Percentiles rank a stretch among this genome's conserved stretches.
Conservation (phyloP, 2,797 vertebrate genomes). For the Danio tinwini region DNA sequence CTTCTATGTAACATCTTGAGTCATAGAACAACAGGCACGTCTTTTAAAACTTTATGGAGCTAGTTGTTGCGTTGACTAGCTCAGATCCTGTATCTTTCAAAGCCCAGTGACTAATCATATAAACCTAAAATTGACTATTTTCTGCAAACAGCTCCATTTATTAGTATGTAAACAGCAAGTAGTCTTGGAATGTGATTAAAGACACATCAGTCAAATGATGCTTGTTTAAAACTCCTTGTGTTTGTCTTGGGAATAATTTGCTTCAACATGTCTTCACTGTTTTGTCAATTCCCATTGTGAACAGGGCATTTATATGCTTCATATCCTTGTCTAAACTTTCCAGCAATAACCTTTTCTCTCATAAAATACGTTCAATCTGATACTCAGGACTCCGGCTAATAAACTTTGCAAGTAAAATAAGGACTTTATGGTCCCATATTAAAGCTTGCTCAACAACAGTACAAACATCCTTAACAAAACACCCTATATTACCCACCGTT, state of each 20-base stretch:
- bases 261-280: neutral
- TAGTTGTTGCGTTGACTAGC: constrained; percentile 12
- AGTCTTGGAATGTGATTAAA: neutral
- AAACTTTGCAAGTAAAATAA: constrained; percentile 32
- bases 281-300: neutral
- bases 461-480: constrained; percentile 30
- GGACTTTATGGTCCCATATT: constrained; percentile 9
- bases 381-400: constrained; percentile 23
- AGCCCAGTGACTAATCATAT: constrained; percentile 6
- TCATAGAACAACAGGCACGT: neutral
- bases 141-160: neutral
- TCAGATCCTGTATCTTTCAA: constrained; percentile 12
- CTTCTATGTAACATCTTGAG: constrained; percentile 12
- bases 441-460: constrained; percentile 21
- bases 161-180: constrained; percentile 8
- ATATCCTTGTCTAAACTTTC: constrained; percentile 45
- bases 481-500: constrained; percentile 23
- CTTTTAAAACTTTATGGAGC: constrained; percentile 5
- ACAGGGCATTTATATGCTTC: neutral
- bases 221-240: neutral
- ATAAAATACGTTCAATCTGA: constrained; percentile 27
- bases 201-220: neutral
- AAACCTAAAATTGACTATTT: neutral
- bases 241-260: constrained; percentile 24
- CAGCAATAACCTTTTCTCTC: constrained; percentile 31